Evolutionary conservation across 2,888 invertebrate genomes (phyloP).

Genomic region (Siphlonurus alternatus): DNA sequence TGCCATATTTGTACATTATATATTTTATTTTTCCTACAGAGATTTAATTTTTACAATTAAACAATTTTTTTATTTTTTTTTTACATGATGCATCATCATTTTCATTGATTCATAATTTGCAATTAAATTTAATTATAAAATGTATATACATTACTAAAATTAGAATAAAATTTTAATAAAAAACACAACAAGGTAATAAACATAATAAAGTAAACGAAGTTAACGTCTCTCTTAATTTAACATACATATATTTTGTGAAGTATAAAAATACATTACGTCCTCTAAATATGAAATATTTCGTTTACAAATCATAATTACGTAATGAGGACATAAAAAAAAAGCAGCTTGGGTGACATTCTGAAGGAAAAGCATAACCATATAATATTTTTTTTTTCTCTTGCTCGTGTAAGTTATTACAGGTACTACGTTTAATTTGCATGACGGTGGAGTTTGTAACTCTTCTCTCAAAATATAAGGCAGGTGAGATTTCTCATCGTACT

Average conservation of each 20-base stretch:
- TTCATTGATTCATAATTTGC: no score
- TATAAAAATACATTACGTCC: not conserved
- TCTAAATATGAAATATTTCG: not conserved
- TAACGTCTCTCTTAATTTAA: not conserved
- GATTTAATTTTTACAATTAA: no score
- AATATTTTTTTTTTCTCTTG: not conserved
- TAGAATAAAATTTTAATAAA: not conserved
- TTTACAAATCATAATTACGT: slow-evolving; percentile 4
- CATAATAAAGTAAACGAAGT: no score
- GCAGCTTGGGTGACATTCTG: not conserved
- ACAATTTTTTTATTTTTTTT: no score
- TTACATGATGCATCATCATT: no score
- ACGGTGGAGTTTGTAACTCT: no score
- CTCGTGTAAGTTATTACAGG: not conserved
- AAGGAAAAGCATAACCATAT: no score
- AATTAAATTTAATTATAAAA: not conserved
- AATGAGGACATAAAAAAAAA: not conserved
- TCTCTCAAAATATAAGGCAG: no score
- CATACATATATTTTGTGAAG: not conserved
- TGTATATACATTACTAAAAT: not conserved
- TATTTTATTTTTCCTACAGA: no score
- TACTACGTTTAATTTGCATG: not conserved
- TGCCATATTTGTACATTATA: no score
- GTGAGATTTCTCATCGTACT: no score
- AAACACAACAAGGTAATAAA: no score